phyloP scores from a whole-genome alignment of 2,797 vertebrate species.

The Acanthis flammea region DNA sequence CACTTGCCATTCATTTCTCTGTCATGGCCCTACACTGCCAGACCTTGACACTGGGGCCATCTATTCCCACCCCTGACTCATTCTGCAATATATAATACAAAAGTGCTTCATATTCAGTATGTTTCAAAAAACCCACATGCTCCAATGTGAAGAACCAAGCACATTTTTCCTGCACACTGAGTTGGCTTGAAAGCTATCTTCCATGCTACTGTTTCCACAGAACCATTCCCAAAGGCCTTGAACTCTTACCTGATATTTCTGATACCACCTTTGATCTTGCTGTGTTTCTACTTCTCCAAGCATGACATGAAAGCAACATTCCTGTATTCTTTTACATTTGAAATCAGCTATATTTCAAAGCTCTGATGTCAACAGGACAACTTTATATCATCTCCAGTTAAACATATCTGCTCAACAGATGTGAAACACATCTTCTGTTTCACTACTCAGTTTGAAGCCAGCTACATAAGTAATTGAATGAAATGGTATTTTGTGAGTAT shows the following conservation, averaged over 20 bases:
- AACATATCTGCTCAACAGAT: slow-evolving; percentile 45
- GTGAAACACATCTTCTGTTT: slow-evolving; percentile 16
- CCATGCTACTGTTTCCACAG: neutral
- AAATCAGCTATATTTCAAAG: slow-evolving; percentile 40
- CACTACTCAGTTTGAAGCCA: neutral
- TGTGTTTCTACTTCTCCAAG: neutral
- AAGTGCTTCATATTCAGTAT: neutral
- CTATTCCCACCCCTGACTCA: neutral
- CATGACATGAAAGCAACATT: slow-evolving; percentile 23
- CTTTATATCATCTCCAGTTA: slow-evolving; percentile 18
- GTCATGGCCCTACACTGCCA: neutral
- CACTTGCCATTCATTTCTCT: neutral
- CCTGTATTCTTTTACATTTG: slow-evolving; percentile 7
- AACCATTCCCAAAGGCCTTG: slow-evolving; percentile 2
- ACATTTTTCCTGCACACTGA: neutral
- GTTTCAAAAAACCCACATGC: neutral
- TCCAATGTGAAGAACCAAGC: neutral
- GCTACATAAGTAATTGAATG: neutral
- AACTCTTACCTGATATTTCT: slow-evolving; percentile 11
- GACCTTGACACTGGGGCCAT: neutral
- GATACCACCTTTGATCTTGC: neutral
- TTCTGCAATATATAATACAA: neutral
- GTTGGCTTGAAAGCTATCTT: neutral
- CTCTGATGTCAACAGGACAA: slow-evolving; percentile 31
- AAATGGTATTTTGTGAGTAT: neutral